Percentiles rank a stretch among this genome's conserved stretches.
These are phyloP conservation scores for Cnemophilus loriae DNA, from an alignment of 2,113 vertebrate species.

Conservation along the genomic window DNA sequence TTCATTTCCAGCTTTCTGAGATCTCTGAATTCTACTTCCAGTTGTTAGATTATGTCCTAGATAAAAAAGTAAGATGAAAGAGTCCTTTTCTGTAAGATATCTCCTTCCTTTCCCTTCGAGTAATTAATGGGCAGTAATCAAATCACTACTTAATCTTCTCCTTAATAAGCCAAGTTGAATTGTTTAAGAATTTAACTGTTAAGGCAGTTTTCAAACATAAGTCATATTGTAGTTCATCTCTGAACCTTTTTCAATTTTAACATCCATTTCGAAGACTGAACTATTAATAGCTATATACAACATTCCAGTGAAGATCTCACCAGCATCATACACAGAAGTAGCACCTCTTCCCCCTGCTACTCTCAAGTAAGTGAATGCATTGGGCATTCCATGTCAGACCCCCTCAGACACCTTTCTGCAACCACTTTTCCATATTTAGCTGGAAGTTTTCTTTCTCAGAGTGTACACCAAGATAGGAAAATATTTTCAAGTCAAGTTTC, in stretches of 20 bases:
- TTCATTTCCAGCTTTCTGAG: background rate
- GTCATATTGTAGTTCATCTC: background rate
- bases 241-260: background rate
- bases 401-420: background rate
- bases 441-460: background rate
- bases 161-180: background rate
- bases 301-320: background rate
- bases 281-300: background rate
- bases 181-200: background rate
- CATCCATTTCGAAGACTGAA: background rate
- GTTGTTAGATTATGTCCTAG: background rate
- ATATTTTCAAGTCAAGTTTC: background rate
- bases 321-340: background rate
- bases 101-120: background rate
- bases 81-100: background rate
- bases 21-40: background rate
- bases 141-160: background rate
- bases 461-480: background rate
- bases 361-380: background rate
- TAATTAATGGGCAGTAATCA: background rate
- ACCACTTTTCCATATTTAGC: background rate
- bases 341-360: background rate
- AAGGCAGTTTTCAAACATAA: background rate
- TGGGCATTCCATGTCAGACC: background rate
- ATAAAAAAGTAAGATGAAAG: conserved; percentile 22